Evolutionary conservation across 1,140 invertebrate species (phyloP), one percentile per base, ranked within the genome.

Genomic region (Gonatopus flavifemur): DNA sequence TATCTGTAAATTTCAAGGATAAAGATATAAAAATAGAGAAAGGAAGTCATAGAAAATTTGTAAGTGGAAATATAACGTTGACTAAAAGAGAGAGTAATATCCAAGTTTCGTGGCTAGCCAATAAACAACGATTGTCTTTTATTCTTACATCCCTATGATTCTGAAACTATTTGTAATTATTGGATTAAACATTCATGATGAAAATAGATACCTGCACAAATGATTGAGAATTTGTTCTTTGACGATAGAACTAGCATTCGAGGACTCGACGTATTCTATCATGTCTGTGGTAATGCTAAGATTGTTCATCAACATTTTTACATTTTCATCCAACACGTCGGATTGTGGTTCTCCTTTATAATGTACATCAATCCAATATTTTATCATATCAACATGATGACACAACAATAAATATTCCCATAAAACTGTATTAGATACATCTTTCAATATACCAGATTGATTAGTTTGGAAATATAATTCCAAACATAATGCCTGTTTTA

Each of bases 251-350:
- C 78, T 80, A 53, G 76, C 81, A 54, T 75, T 67, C 33, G 75
- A 79, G 10, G 64, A 68, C 18, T 77, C 66, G 44, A 83, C 72
- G 33, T 39, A 64, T 25, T 79, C 67, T 47, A 86, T 75, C 84
- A 87, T 86, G 41, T 83, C 74, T 21, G 80, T 47, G 5, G 76
- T 80, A 36, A 87, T 83, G 33, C 79, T 55, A 66, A 81, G 81
- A 44, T 76, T 76, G 24, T 72, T 65, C 63, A 86, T 82, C 31
- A 80, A 67, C 15, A 69, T 67, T 45, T 79, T 73, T 32, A 83
- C 60, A 28, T 54, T 16, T 25, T 39, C 39, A 47, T 73, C 72
- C 25, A 42, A 74, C 22, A 76, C 71, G 45, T 74, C 64, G 16
- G 33, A 33, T 38, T 36, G 1, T 21, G 19, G 6, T 40, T 55